Conservation (phyloP, 2,888 invertebrate genomes). For the Hirtodrosophila duncani region DNA sequence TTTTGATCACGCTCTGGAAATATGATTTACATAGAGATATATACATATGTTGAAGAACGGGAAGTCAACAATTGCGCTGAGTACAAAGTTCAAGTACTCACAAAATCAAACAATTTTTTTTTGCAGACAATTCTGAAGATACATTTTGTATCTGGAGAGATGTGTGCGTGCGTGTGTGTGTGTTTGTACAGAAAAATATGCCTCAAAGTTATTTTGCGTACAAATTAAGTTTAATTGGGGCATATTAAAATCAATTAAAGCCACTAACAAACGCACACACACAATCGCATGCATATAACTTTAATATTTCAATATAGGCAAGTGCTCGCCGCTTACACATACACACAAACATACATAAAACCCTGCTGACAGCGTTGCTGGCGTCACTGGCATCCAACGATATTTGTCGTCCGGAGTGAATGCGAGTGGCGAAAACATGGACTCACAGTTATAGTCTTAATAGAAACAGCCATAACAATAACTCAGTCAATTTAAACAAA, state of each 20-base stretch:
- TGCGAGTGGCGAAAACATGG: neutral
- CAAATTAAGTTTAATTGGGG: conserved; percentile 69
- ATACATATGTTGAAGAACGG: neutral
- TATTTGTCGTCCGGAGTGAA: conserved; percentile 1
- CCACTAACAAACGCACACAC: conserved; percentile 6
- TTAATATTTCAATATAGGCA: conserved; percentile 16
- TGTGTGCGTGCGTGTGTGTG: too few relatives aligned
- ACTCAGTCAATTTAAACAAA: conserved; percentile 54
- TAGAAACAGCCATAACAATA: conserved; percentile 55
- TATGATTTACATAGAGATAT: neutral
- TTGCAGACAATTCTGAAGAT: too few relatives aligned
- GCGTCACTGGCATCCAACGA: too few relatives aligned
- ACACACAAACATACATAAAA: too few relatives aligned
- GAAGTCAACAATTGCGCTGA: neutral
- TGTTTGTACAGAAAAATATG: conserved; percentile 11
- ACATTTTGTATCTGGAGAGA: too few relatives aligned
- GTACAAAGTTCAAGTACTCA: conserved; percentile 34
- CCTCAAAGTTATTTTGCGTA: conserved; percentile 35
- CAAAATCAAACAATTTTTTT: too few relatives aligned
- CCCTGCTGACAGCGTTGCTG: too few relatives aligned
- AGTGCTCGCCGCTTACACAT: too few relatives aligned
- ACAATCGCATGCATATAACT: conserved; percentile 2
- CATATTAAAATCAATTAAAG: conserved; percentile 75
- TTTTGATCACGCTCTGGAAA: conserved; percentile 88
- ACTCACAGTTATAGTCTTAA: conserved; percentile 35